Evolutionary conservation across 2,888 invertebrate genomes (phyloP).

Genomic region (Pardosa pseudoannulata): DNA sequence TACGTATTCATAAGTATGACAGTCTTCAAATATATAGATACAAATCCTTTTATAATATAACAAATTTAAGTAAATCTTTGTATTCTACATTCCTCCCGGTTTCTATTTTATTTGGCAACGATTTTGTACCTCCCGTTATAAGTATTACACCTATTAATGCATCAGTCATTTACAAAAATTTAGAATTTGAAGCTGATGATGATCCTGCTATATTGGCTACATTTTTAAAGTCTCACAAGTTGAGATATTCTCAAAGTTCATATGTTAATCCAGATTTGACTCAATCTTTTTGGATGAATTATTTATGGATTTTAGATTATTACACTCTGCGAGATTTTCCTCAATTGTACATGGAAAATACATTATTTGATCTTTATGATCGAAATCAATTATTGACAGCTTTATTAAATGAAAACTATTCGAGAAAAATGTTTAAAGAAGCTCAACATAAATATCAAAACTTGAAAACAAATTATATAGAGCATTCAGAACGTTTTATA

Average conservation of each 20-base stretch:
- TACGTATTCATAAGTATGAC: background rate
- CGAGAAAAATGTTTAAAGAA: background rate
- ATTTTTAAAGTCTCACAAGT: background rate
- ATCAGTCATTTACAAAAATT: background rate
- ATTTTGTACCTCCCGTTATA: slow-evolving; percentile 32
- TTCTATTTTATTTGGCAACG: slow-evolving; percentile 46
- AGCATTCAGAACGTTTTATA: background rate
- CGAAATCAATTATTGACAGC: slow-evolving; percentile 27
- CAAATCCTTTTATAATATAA: background rate
- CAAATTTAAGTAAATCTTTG: no score
- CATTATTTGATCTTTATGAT: slow-evolving; percentile 11
- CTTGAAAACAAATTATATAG: background rate
- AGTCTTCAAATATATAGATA: slow-evolving; percentile 34
- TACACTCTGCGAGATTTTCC: slow-evolving; percentile 6
- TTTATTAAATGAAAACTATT: slow-evolving; percentile 6
- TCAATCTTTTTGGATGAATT: slow-evolving; percentile 16
- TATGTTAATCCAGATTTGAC: background rate
- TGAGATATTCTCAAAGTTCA: background rate
- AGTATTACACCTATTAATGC: slow-evolving; percentile 7
- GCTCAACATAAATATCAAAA: background rate
- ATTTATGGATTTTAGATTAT: slow-evolving; percentile 39
- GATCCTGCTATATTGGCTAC: background rate
- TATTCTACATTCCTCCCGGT: no score
- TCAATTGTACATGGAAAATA: slow-evolving; percentile 28
- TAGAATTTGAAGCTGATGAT: background rate